Percentiles rank a stretch among this genome's conserved stretches.
Evolutionary conservation across 2,888 invertebrate genomes (phyloP).

Genomic region (Minunthozetes semirufus): DNA sequence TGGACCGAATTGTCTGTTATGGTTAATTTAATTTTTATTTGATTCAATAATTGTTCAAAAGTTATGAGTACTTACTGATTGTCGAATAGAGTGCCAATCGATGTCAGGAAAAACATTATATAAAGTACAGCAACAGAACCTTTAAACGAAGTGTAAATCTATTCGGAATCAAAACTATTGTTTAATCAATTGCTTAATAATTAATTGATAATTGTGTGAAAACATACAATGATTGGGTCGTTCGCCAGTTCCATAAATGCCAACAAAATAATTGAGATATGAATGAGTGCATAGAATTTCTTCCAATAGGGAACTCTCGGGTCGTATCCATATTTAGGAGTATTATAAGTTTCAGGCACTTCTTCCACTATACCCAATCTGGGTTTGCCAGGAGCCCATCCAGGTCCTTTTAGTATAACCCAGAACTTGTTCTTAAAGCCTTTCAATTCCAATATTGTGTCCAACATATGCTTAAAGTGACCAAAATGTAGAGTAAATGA

Average conservation of each 20-base stretch:
- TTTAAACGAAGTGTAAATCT: neutral
- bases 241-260: neutral
- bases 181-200: neutral
- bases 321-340: neutral
- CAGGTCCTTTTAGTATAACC: conserved; percentile 73
- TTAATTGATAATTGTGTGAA: neutral
- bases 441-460: conserved; percentile 57
- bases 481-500: conserved; percentile 63
- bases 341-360: conserved; percentile 60
- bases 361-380: conserved; percentile 65
- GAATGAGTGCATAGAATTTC: neutral
- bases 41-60: no score
- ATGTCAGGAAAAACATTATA: neutral
- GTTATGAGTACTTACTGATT: neutral
- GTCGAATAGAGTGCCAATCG: neutral
- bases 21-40: no score
- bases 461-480: conserved; percentile 61
- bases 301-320: neutral
- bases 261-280: neutral
- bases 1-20: neutral
- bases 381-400: conserved; percentile 73
- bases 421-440: conserved; percentile 57
- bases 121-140: neutral
- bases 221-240: neutral
- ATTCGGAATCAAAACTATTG: neutral